A percentile compares a stretch with the other conserved stretches of the same genome.
Evolutionary conservation across 2,113 vertebrate genomes (phyloP).

Genomic region (Pedetes capensis): DNA sequence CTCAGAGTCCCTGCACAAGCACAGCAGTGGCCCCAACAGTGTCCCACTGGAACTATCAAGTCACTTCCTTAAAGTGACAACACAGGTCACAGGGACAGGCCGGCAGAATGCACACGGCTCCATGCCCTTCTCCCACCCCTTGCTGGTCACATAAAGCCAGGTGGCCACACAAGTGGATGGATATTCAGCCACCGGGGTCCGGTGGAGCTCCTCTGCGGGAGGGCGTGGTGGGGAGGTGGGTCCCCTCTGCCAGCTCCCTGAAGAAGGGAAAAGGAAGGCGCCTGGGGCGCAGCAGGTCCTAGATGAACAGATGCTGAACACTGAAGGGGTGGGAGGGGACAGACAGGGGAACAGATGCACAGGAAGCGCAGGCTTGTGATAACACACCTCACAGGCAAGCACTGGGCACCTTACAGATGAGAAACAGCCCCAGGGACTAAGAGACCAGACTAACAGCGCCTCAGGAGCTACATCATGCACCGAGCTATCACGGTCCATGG

Average conservation of each 20-base stretch:
- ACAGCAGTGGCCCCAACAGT: not conserved
- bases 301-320: too few relatives aligned
- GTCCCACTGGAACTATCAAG: not conserved
- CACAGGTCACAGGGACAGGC: fast-evolving
- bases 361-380: too few relatives aligned
- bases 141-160: not conserved
- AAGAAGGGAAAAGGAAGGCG: not conserved
- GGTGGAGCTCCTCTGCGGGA: not conserved
- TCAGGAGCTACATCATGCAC: too few relatives aligned
- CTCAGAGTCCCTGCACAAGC: not conserved
- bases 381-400: not conserved
- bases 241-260: not conserved
- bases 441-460: too few relatives aligned
- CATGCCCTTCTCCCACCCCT: not conserved
- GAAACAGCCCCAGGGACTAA: not conserved
- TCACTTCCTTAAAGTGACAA: not conserved
- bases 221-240: not conserved
- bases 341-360: not conserved
- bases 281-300: not conserved
- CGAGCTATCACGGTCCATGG: not conserved
- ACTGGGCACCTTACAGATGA: not conserved
- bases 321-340: too few relatives aligned
- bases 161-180: not conserved
- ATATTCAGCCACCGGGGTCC: not conserved
- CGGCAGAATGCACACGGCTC: fast-evolving